Evolutionary conservation across 2,797 vertebrate species (phyloP), one percentile per base, ranked within the genome.

Genomic region (Sebastes oblongus): DNA sequence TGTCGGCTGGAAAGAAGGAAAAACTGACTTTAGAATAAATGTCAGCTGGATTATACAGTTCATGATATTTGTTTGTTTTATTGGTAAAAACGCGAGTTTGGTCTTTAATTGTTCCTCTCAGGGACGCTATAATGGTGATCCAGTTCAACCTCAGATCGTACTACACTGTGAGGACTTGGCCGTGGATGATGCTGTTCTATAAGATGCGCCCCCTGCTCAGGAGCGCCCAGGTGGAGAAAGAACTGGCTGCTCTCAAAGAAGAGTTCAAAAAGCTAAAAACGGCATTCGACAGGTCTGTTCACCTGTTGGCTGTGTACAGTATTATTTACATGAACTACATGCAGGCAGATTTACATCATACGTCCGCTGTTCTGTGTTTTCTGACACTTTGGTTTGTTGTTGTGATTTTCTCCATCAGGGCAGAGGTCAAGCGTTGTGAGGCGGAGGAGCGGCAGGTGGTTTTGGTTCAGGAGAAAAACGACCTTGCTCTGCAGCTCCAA

Each of bases 141-240:
- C 97, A 98, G 94, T 97, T 97, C 95, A 99, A 98, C 83, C 94
- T 98, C 72, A 93, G 97, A 0, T 96, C 97, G 2, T 99, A 97
- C 93, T 97, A 97, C 2, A 95, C 95, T 0, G 98, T 99, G 79
- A 97, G 98, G 88, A 97, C 96, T 8, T 99, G 98, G 98, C 97
- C 97, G 0, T 99, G 98, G 95, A 95, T 96, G 95, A 91, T 87
- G 86, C 27, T 96, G 71, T 95, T 95, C 87, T 96, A 94, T 29
- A 95, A 95, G 86, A 97, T 98, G 91, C 97, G 97, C 56, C 98
- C 98, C 0, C 88, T 99, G 58, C 95, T 99, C 60, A 96, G 95
- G 86, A 98, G 97, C 0, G 97, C 98, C 7, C 97, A 98, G 90
- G 96, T 97, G 1, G 98, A 99, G 68, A 96, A 97, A 77, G 96